Percentiles rank a stretch among this genome's conserved stretches.
Evolutionary conservation across 1,140 invertebrate genomes (phyloP).

Genomic region (Subanguina moxae): DNA sequence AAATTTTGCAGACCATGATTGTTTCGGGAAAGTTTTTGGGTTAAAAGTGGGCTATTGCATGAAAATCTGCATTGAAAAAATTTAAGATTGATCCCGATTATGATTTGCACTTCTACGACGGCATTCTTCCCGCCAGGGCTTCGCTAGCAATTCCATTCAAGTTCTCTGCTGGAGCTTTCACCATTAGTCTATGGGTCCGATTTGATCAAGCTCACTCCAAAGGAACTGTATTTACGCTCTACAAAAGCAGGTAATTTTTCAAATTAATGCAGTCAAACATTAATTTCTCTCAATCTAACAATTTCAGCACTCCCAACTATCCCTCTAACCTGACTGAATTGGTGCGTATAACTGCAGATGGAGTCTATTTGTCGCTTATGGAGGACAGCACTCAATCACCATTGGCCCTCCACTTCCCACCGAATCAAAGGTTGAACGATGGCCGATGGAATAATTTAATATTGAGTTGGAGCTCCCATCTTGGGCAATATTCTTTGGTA

Average conservation of each 20-base stretch:
- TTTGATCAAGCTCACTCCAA: slow-evolving; percentile 75
- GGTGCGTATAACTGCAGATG: slow-evolving; percentile 81
- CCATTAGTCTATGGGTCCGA: slow-evolving; percentile 90
- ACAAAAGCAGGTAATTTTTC: slow-evolving; percentile 61
- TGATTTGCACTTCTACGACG: slow-evolving; percentile 87
- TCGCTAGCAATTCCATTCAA: slow-evolving; percentile 80
- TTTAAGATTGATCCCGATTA: slow-evolving; percentile 75
- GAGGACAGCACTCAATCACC: slow-evolving; percentile 70
- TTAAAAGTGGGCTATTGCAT: no score
- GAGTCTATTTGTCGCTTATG: slow-evolving; percentile 81
- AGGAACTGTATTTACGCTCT: slow-evolving; percentile 85
- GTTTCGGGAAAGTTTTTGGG: no score
- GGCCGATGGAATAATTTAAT: slow-evolving; percentile 94
- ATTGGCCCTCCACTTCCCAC: slow-evolving; percentile 78
- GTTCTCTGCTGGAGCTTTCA: slow-evolving; percentile 74
- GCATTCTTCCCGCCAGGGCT: slow-evolving; percentile 72
- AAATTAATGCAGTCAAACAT: neutral
- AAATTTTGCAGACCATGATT: no score
- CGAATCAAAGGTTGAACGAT: slow-evolving; percentile 74
- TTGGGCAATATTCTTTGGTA: slow-evolving; percentile 64
- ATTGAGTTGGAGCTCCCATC: slow-evolving; percentile 78
- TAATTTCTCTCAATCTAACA: neutral
- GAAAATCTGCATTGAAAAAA: no score
- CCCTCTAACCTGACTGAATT: slow-evolving; percentile 74
- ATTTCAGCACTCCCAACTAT: slow-evolving; percentile 70